Conservation (phyloP, 2,797 vertebrate genomes). For the Parauchenoglanis punctatus region DNA sequence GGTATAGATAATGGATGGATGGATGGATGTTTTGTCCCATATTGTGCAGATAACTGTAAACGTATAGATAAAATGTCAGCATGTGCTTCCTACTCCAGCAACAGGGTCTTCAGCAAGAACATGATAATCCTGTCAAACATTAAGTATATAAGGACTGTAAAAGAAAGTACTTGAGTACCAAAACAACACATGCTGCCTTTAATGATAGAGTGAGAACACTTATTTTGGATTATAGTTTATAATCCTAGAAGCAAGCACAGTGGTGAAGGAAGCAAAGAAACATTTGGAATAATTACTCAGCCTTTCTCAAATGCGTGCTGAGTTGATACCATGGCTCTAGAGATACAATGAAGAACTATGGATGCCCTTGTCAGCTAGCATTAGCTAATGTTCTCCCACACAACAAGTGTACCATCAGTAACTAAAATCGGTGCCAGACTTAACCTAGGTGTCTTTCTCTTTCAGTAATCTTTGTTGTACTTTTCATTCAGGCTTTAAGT, state of each 20-base stretch:
- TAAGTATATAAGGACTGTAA: neutral
- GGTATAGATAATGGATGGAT: too few relatives aligned
- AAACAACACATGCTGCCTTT: conserved; percentile 11
- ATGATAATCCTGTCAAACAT: conserved; percentile 4
- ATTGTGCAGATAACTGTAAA: neutral
- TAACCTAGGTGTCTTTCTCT: neutral
- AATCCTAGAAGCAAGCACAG: conserved; percentile 38
- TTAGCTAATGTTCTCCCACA: neutral
- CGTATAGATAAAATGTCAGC: neutral
- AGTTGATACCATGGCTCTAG: neutral
- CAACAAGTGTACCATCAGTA: neutral
- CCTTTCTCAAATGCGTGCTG: neutral
- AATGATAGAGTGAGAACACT: conserved; percentile 34
- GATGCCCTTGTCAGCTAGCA: neutral
- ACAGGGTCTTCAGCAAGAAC: neutral
- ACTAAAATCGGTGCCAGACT: neutral
- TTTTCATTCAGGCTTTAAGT: neutral
- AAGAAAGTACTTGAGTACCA: neutral
- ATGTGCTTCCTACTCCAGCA: neutral
- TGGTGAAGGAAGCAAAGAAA: neutral
- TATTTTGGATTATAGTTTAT: conserved; percentile 43
- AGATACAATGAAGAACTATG: neutral
- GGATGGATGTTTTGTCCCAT: neutral
- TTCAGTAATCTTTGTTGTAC: neutral
- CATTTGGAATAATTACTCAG: conserved; percentile 6